Evolutionary conservation across 2,888 invertebrate species (phyloP).

Genomic region (Acronicta psi): DNA sequence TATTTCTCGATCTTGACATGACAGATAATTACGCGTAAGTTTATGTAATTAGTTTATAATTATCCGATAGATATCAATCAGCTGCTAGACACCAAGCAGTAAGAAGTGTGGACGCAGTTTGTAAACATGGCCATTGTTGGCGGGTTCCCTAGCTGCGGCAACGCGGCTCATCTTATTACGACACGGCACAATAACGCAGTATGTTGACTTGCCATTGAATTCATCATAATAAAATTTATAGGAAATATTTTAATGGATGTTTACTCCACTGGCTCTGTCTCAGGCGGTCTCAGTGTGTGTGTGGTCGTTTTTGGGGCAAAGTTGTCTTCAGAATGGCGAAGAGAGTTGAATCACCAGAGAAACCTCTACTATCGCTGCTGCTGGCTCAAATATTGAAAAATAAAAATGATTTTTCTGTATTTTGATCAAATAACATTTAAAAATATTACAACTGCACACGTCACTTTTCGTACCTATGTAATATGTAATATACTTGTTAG

Average conservation of each 20-base stretch:
- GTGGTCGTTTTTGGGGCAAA: too few relatives aligned
- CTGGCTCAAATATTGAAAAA: too few relatives aligned
- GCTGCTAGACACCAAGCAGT: background rate
- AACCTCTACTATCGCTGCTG: too few relatives aligned
- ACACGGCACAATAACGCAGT: slow-evolving; percentile 5
- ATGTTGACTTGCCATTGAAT: slow-evolving; percentile 21
- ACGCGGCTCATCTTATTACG: slow-evolving; percentile 29
- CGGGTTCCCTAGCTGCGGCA: slow-evolving; percentile 1
- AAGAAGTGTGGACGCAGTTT: slow-evolving; percentile 17
- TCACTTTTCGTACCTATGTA: too few relatives aligned
- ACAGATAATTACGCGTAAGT: background rate
- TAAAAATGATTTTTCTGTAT: too few relatives aligned
- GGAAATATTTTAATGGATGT: slow-evolving; percentile 2
- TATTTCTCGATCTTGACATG: background rate
- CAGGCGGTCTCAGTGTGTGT: too few relatives aligned
- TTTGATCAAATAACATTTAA: too few relatives aligned
- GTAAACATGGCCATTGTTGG: slow-evolving; percentile 38
- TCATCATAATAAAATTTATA: slow-evolving; percentile 15
- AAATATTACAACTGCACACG: too few relatives aligned
- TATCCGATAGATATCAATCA: slow-evolving; percentile 13
- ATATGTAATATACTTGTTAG: slow-evolving; percentile 9
- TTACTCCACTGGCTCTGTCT: background rate
- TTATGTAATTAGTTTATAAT: slow-evolving; percentile 5
- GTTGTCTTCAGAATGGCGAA: too few relatives aligned
- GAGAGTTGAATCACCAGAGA: too few relatives aligned